phyloP scores from a whole-genome alignment of 2,888 invertebrate species.

The Syritta pipiens region DNA sequence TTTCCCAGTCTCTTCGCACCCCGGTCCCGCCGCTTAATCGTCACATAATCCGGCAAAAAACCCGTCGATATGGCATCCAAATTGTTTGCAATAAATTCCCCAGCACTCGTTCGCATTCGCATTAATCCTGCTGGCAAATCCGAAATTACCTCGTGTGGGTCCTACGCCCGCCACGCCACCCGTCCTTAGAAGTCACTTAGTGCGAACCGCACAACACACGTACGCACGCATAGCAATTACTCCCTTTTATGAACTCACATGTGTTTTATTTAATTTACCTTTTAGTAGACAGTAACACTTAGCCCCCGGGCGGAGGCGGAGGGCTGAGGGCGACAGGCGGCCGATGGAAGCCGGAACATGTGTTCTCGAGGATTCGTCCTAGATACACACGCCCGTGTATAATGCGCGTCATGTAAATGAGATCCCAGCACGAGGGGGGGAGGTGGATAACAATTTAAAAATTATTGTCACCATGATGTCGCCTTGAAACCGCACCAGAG shows the following conservation, averaged over 20 bases:
- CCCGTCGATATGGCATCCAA: slow-evolving; percentile 46
- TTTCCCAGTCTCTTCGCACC: not conserved
- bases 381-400: slow-evolving; percentile 9
- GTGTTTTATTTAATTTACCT: slow-evolving; percentile 67
- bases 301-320: too few relatives aligned
- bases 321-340: not conserved
- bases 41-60: slow-evolving; percentile 52
- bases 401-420: slow-evolving; percentile 33
- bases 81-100: slow-evolving; percentile 54
- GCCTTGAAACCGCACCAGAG: slow-evolving; percentile 49
- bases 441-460: slow-evolving; percentile 47
- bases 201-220: slow-evolving; percentile 39
- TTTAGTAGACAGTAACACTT: slow-evolving; percentile 53
- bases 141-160: slow-evolving; percentile 41
- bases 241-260: slow-evolving; percentile 59
- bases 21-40: slow-evolving; percentile 26
- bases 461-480: slow-evolving; percentile 61
- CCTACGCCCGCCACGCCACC: not conserved
- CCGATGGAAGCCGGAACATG: slow-evolving; percentile 24
- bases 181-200: slow-evolving; percentile 55
- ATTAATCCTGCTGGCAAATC: slow-evolving; percentile 53
- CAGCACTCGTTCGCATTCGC: slow-evolving; percentile 25
- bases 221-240: slow-evolving; percentile 44
- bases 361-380: slow-evolving; percentile 28
- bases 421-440: not conserved